Evolutionary conservation across 1,140 invertebrate genomes (phyloP).

Genomic region (Paraescarpia echinospica): DNA sequence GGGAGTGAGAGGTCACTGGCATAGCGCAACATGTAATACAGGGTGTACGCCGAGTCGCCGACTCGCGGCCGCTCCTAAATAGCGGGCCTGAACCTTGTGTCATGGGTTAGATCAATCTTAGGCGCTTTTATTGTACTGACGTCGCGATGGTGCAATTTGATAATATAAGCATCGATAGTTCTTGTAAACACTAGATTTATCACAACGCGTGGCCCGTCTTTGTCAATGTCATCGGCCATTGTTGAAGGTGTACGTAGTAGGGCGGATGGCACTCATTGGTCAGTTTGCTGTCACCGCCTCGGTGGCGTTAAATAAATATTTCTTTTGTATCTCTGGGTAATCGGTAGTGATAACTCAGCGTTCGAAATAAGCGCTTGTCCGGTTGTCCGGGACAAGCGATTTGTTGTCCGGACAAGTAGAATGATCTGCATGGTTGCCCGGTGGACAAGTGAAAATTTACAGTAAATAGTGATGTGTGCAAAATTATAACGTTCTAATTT

Average conservation of each 20-base stretch:
- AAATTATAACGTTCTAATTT: no score
- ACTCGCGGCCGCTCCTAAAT: not conserved
- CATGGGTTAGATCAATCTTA: not conserved
- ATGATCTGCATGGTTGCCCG: no score
- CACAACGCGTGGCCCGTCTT: not conserved
- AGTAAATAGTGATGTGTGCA: no score
- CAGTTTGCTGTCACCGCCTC: not conserved
- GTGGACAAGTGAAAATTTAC: no score
- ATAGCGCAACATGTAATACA: not conserved
- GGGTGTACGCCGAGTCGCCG: not conserved
- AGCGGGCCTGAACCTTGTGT: not conserved
- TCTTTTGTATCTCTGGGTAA: not conserved
- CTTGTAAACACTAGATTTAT: not conserved
- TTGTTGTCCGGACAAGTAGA: no score
- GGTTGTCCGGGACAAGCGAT: no score
- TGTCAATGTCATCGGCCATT: not conserved
- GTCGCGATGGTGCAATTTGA: not conserved
- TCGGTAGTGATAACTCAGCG: no score
- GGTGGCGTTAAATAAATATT: not conserved
- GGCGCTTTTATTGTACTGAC: not conserved
- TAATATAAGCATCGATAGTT: constrained; percentile 6
- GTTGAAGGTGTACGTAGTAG: not conserved
- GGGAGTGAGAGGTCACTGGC: not conserved
- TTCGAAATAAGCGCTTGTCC: no score
- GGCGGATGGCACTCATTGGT: not conserved